phyloP scores from a whole-genome alignment of 2,113 vertebrate genomes.

The Psilopogon haemacephalus region DNA sequence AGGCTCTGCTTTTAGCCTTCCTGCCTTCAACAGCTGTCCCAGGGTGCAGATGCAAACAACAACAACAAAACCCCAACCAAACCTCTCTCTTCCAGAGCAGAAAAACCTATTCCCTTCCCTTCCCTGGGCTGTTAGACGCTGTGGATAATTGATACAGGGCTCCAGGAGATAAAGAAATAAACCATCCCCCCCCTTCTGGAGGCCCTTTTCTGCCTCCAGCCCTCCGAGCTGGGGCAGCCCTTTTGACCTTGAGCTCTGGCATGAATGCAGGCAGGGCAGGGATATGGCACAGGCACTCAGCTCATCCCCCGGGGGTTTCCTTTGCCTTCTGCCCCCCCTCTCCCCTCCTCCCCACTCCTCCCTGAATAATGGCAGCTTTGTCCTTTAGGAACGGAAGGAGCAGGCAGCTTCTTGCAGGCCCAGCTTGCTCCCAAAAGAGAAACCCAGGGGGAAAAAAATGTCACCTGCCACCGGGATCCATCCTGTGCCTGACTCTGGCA shows the following conservation, averaged over 20 bases:
- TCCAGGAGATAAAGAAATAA: neutral
- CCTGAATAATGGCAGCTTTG: constrained; percentile 27
- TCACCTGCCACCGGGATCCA: neutral
- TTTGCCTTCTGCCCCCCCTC: neutral
- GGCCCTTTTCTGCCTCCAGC: neutral
- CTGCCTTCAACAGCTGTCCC: neutral
- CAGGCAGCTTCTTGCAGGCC: constrained; percentile 1
- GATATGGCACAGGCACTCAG: neutral
- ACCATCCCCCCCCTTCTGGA: neutral
- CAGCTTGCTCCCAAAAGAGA: constrained; percentile 21
- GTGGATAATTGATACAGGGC: neutral
- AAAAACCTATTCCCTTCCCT: neutral
- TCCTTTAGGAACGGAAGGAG: neutral
- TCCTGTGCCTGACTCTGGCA: neutral
- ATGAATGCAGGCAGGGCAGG: neutral
- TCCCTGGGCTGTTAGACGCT: neutral
- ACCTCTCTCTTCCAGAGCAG: neutral
- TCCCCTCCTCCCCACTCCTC: neutral
- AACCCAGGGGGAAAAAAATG: constrained; percentile 35
- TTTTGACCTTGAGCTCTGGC: neutral
- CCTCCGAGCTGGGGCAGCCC: neutral
- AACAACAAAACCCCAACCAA: too few species aligned
- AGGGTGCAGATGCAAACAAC: neutral
- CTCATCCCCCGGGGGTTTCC: neutral
- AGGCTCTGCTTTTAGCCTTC: neutral